phyloP scores from a whole-genome alignment of 1,140 invertebrate genomes.

The Aphelinus atriplicis region DNA sequence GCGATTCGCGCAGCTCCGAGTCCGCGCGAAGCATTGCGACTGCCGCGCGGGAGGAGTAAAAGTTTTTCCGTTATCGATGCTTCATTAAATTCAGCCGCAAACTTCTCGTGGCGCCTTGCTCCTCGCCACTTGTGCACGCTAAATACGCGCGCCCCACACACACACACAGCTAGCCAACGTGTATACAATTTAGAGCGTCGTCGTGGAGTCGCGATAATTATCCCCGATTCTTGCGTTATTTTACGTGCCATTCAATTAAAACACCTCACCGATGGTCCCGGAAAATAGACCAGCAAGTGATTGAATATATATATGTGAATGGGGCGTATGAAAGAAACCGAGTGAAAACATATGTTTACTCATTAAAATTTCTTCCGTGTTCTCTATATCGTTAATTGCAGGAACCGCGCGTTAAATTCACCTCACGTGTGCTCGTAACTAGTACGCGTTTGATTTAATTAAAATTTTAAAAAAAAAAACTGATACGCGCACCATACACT shows the following conservation, averaged over 20 bases:
- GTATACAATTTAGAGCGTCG: slow-evolving; percentile 13
- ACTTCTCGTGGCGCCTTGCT: not conserved
- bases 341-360: no score
- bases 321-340: no score
- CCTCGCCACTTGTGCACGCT: not conserved
- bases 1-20: not conserved
- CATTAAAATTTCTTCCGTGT: no score
- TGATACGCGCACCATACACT: no score
- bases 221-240: slow-evolving; percentile 13
- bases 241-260: slow-evolving; percentile 13
- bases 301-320: no score
- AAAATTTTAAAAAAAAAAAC: no score
- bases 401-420: no score
- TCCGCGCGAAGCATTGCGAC: not conserved
- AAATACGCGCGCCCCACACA: not conserved
- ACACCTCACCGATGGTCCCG: not conserved
- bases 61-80: slow-evolving; percentile 32
- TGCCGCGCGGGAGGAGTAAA: not conserved
- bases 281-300: no score
- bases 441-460: no score
- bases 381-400: no score
- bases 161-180: not conserved
- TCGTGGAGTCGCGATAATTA: slow-evolving; percentile 31
- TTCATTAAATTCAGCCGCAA: slow-evolving; percentile 31
- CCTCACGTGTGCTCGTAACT: no score